Percentiles rank a stretch among this genome's conserved stretches.
These are phyloP conservation scores for Amblyopsis hoosieri DNA, from an alignment of 2,797 vertebrate genomes.

Conservation along the genomic window DNA sequence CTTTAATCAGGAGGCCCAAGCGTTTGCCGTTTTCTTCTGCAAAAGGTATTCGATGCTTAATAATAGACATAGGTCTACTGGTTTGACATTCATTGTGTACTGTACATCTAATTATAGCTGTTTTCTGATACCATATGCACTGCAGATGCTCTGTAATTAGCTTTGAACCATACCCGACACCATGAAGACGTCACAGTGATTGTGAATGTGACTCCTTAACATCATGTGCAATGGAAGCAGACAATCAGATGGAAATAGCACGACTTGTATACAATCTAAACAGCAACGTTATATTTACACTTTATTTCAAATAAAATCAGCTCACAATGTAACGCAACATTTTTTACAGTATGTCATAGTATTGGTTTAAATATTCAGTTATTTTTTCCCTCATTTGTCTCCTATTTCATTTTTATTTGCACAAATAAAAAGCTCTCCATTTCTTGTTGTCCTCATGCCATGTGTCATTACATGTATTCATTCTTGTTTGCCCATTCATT, in stretches of 20 bases:
- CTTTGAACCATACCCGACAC: constrained; percentile 30
- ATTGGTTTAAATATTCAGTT: constrained; percentile 31
- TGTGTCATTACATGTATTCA: no score
- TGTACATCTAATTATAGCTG: constrained; percentile 7
- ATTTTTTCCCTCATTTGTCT: constrained; percentile 31
- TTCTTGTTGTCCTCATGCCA: constrained; percentile 12
- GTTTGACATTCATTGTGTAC: constrained; percentile 17
- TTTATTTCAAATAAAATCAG: no score
- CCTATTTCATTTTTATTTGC: constrained; percentile 14
- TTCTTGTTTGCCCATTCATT: constrained; percentile 4
- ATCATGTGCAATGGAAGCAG: constrained; percentile 19
- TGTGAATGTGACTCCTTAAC: constrained; percentile 39
- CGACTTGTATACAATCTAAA: no score
- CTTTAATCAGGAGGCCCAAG: constrained; percentile 33
- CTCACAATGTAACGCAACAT: no score
- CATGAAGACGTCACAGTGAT: constrained; percentile 1
- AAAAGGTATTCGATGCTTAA: constrained; percentile 19
- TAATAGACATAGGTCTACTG: constrained; percentile 26
- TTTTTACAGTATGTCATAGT: no score
- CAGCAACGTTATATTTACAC: no score
- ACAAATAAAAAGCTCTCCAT: not conserved
- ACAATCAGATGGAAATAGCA: no score
- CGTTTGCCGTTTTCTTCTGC: constrained; percentile 18
- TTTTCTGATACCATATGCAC: constrained; percentile 14
- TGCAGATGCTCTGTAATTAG: constrained; percentile 33